Conservation (phyloP, 2,888 invertebrate species). For the Dryococelus australis region DNA sequence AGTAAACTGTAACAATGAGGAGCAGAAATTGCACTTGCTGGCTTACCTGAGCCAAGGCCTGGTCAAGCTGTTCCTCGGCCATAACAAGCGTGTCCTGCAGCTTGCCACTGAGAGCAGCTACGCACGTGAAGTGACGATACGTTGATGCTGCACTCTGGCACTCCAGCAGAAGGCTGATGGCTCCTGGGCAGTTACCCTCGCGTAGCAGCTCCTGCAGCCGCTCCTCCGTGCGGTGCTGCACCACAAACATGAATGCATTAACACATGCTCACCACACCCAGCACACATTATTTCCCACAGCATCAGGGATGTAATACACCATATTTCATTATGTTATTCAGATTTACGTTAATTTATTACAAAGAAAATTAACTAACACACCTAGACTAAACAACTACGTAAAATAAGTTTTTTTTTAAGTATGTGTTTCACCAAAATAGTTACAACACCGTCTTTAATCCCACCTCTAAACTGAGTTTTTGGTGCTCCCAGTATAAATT, state of each 20-base stretch:
- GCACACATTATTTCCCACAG: no score
- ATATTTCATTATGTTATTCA: not conserved
- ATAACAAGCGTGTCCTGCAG: conserved; percentile 89
- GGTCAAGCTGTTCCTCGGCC: conserved; percentile 91
- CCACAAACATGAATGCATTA: conserved; percentile 53
- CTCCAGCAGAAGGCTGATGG: conserved; percentile 87
- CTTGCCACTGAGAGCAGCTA: conserved; percentile 84
- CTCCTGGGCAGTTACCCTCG: conserved; percentile 87
- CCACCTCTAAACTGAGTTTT: no score
- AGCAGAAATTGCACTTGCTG: no score
- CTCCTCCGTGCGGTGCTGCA: conserved; percentile 82
- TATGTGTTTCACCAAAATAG: no score
- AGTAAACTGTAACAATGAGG: no score
- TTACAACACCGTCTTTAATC: no score
- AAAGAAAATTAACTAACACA: not conserved
- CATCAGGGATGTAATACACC: no score
- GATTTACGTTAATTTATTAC: not conserved
- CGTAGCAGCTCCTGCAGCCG: conserved; percentile 81
- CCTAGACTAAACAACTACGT: no score
- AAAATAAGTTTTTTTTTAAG: no score
- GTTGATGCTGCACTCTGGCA: conserved; percentile 86
- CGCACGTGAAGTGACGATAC: conserved; percentile 90
- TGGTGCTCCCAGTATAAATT: no score
- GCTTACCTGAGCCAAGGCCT: conserved; percentile 78
- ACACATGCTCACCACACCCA: conserved; percentile 42